phyloP scores from a whole-genome alignment of 2,888 invertebrate species.

The Macaria liturata region DNA sequence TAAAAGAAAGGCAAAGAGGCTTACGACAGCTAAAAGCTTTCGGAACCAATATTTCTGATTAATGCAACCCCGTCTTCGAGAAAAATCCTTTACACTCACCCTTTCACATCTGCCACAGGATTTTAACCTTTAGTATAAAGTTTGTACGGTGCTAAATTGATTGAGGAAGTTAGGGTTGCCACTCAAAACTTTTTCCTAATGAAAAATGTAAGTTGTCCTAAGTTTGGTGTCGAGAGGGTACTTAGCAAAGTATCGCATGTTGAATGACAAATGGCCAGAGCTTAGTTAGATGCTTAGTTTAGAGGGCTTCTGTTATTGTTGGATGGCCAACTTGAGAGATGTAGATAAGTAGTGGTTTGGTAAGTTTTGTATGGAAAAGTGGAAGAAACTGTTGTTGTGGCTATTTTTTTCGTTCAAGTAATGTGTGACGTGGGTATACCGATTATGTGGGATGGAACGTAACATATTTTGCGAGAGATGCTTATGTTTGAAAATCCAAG shows the following conservation, averaged over 20 bases:
- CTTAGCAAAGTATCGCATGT: slow-evolving; percentile 68
- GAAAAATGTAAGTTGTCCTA: slow-evolving; percentile 68
- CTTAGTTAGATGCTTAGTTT: background rate
- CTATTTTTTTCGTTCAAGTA: too few species aligned
- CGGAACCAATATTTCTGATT: slow-evolving; percentile 39
- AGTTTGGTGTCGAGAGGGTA: slow-evolving; percentile 52
- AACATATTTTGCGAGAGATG: too few species aligned
- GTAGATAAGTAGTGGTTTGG: too few species aligned
- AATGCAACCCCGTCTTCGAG: slow-evolving; percentile 26
- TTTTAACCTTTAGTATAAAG: background rate
- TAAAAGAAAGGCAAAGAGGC: slow-evolving; percentile 31
- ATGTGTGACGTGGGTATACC: too few species aligned
- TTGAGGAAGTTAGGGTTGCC: slow-evolving; percentile 28
- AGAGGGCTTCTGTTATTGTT: slow-evolving; percentile 7
- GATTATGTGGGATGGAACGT: too few species aligned
- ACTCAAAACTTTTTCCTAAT: slow-evolving; percentile 56
- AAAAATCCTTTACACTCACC: slow-evolving; percentile 31
- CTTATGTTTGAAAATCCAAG: too few species aligned
- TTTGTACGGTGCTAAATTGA: slow-evolving; percentile 28
- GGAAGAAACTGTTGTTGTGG: too few species aligned
- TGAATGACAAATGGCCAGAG: slow-evolving; percentile 68
- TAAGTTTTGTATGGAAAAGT: too few species aligned
- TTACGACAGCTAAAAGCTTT: slow-evolving; percentile 32
- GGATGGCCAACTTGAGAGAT: slow-evolving; percentile 16
- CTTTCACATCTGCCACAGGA: slow-evolving; percentile 1